Evolutionary conservation across 2,888 invertebrate genomes (phyloP), one percentile per base, ranked within the genome.

Genomic region (Phrixothrix hirtus): DNA sequence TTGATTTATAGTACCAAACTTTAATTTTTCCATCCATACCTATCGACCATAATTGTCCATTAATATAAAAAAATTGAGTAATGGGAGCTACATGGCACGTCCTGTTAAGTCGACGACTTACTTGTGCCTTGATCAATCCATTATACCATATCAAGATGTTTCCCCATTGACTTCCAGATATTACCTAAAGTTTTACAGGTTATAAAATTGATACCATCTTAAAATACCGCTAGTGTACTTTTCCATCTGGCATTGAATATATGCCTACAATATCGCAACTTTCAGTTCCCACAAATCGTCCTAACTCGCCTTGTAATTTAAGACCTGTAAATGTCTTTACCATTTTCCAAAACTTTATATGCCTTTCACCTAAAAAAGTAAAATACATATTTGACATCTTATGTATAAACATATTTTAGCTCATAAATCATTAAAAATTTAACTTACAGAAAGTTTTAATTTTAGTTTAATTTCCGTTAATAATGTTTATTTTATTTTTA

Each of bases 331-430:
- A 95, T 0, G 95, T 95, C 57, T 82, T 74, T 0, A 88, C 87
- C 88, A 95, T 93, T 79, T 92, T 94, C 95, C 95, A 95, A 75
- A 93, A 93, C 73, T 92, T 92, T 16, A 90, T 86, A 66, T 92
- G 92, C 10, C 86, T 85, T 1, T 84, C 73, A 6, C 87, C 87
- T 84, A 10, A 7, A 26, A 1, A 37, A 25, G 11, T n/a, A 29
- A 2, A 29, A n/a, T n/a, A n/a, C n/a, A n/a, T n/a, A n/a, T n/a
- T n/a, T n/a, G n/a, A n/a, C n/a, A n/a, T n/a, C n/a, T n/a, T n/a
- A n/a, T n/a, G n/a, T n/a, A n/a, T n/a, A n/a, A n/a, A n/a, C n/a
- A n/a, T n/a, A n/a, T n/a, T n/a, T n/a, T n/a, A n/a, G n/a, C n/a
- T n/a, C n/a, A n/a, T n/a, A n/a, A n/a, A n/a, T n/a, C n/a, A n/a